Evolutionary conservation across 2,888 invertebrate species (phyloP), one percentile per base, ranked within the genome.

Genomic region (Xylota segnis): DNA sequence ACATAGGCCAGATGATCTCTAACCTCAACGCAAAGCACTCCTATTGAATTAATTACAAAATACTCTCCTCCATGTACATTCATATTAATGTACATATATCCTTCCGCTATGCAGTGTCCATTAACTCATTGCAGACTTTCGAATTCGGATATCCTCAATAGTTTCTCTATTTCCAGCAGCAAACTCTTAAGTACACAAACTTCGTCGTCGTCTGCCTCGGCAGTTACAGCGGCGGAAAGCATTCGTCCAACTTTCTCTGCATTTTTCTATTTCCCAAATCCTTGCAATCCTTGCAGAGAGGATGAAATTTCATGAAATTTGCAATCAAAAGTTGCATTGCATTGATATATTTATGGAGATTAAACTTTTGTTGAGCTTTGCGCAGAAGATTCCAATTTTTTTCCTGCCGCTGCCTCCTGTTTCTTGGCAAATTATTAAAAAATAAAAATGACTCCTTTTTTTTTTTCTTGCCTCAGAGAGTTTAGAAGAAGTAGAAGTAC

Each of bases 291-390:
- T 54, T 37, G 40, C 61, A 43, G n/a, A 54, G 29, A 12, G 72
- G n/a, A 45, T 32, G 54, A n/a, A 14, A 34, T 58, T 78, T 37
- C 47, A 54, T 56, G 75, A 72, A 66, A 76, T 18, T 45, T 68
- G 68, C 77, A 86, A 86, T 86, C 82, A 77, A 74, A 86, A 86
- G 72, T 77, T 86, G 72, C 70, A 81, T 52, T 70, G 45, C 86
- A 86, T 77, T 86, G 86, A 82, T 86, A 82, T 86, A 63, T 82
- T 86, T 82, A 86, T 86, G 72, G 66, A 76, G 72, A 86, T 75
- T 84, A 84, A 79, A 81, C 68, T 86, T 72, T 59, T 7, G 45
- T 10, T 10, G 29, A 61, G 43, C 70, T 40, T 54, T 59, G 16
- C 47, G 47, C 54, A 56, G 71, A 66, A 65, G 58, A 27, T 0